Evolutionary conservation across 2,797 vertebrate species (phyloP), one percentile per base, ranked within the genome.

Genomic region (Malacoraja senta): DNA sequence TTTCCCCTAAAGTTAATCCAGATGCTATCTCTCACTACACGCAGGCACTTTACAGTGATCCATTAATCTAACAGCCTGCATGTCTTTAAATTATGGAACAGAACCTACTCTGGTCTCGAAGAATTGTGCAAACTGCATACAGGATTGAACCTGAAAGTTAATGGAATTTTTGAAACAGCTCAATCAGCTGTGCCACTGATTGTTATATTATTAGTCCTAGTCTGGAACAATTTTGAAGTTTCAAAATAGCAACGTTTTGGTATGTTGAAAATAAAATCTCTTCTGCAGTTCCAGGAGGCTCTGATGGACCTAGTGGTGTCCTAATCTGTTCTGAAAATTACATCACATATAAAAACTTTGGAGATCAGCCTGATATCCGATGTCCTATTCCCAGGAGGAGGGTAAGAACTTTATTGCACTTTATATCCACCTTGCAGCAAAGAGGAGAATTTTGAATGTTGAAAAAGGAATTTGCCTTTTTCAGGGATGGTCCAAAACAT

Each of bases 251-350:
- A 26, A 71, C 13, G 12, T 58, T 53, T 74, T 76, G 26, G 26
- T 53, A 92, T 24, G 68, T 76, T 24, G 15, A 74, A 58, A 58
- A 74, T 92, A 24, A 92, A 91, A 74, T 53, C 38, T 74, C 29
- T 91, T 32, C 7, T 94, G 1, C 94, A 99, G 99, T 99, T 94
- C 99, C 99, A 21, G 99, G 99, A 93, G 99, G 99, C 76, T 98
- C 99, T 1, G 99, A 99, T 94, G 99, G 99, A 3, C 99, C 99
- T 72, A 99, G 99, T 0, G 99, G 99, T 44, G 99, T 99, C 71
- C 97, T 99, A 91, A 99, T 99, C 94, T 99, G 99, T 95, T 99
- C 99, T 13, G 99, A 99, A 96, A 99, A 99, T 94, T 99, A 99
- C 91, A 99, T 99, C 94, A 99, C 99, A 2, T 99, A 99, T 91